Evolutionary conservation across 2,113 vertebrate species (phyloP).

Genomic region (Galemys pyrenaicus): DNA sequence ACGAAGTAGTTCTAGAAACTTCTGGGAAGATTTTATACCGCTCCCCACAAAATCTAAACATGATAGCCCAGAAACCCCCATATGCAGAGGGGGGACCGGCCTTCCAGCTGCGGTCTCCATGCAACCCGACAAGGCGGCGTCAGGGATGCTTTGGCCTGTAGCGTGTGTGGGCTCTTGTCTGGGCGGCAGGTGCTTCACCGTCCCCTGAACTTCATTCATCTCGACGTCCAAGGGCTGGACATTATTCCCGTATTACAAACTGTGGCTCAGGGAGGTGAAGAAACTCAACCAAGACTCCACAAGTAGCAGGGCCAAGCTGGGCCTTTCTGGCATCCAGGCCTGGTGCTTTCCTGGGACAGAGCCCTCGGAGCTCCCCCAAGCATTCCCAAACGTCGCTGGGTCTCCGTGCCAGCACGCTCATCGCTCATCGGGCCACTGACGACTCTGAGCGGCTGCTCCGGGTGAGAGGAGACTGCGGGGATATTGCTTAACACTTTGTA

Average conservation of each 20-base stretch:
- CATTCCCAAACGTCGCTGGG: too few relatives aligned
- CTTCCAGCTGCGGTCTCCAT: background rate
- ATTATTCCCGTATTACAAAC: background rate
- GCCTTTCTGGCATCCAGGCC: background rate
- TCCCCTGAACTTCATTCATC: background rate
- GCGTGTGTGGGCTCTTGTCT: background rate
- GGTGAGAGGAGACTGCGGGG: background rate
- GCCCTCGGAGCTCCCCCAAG: background rate
- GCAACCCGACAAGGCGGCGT: background rate
- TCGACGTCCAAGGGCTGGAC: background rate
- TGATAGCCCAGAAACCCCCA: background rate
- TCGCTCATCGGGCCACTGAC: background rate
- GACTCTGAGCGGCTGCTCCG: background rate
- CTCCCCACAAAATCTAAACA: background rate
- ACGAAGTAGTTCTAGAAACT: background rate
- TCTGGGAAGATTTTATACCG: background rate
- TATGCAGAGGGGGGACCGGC: accelerated
- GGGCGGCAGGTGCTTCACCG: background rate
- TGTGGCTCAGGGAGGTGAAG: background rate
- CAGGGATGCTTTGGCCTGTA: background rate
- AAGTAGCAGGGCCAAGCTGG: background rate
- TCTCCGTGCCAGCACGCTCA: too few relatives aligned
- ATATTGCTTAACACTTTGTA: background rate
- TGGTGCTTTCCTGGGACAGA: background rate
- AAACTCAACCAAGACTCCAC: background rate